phyloP scores from a whole-genome alignment of 1,140 invertebrate genomes.

The Zaprionus gabonicus region DNA sequence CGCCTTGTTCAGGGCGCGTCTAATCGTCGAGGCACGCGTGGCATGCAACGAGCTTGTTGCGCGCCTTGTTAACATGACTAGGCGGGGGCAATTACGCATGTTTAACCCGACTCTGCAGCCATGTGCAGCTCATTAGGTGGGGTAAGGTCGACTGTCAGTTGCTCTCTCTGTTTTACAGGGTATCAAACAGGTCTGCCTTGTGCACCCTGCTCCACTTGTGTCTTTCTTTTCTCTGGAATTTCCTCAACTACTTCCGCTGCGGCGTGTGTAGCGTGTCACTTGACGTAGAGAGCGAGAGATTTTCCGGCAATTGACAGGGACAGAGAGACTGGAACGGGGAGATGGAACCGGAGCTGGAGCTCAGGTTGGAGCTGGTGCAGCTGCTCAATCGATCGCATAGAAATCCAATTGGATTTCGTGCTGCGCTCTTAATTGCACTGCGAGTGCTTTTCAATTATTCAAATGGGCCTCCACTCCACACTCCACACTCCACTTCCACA shows the following conservation, averaged over 20 bases:
- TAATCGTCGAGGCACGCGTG: slow-evolving; percentile 4
- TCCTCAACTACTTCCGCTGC: slow-evolving; percentile 44
- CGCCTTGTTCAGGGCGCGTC: background rate
- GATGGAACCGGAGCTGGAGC: slow-evolving; percentile 19
- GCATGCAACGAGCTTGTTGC: slow-evolving; percentile 51
- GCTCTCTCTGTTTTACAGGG: background rate
- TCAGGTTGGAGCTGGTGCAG: slow-evolving; percentile 53
- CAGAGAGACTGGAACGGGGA: background rate
- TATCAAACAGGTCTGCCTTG: background rate
- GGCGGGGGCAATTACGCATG: slow-evolving; percentile 43
- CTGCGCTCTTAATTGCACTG: slow-evolving; percentile 75
- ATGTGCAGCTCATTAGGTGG: background rate
- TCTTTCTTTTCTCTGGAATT: slow-evolving; percentile 17
- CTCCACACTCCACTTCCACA: slow-evolving; percentile 34
- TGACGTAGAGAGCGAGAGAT: slow-evolving; percentile 41
- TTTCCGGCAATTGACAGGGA: slow-evolving; percentile 38
- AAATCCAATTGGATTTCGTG: slow-evolving; percentile 75
- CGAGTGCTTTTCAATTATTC: slow-evolving; percentile 80
- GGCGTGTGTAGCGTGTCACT: slow-evolving; percentile 30
- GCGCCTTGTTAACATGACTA: slow-evolving; percentile 41
- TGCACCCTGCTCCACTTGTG: background rate
- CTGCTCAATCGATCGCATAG: slow-evolving; percentile 55
- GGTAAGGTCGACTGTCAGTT: background rate
- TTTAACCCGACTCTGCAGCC: background rate
- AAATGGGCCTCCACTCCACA: slow-evolving; percentile 60